Percentiles rank a stretch among this genome's conserved stretches.
phyloP scores from a whole-genome alignment of 1,140 invertebrate species.

The Phymastichus coffea region DNA sequence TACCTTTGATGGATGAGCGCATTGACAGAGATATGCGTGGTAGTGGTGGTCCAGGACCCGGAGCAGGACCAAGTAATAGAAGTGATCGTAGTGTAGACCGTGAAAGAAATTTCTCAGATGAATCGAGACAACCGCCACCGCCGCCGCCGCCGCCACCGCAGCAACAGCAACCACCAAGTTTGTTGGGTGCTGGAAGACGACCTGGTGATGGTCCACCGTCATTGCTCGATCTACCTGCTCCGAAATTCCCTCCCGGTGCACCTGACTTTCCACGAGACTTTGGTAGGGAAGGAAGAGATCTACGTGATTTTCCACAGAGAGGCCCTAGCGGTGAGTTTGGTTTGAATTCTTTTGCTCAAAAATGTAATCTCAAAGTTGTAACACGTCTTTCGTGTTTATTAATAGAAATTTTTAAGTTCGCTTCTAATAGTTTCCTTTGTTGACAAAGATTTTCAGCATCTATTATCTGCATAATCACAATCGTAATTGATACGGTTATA shows the following conservation, averaged over 20 bases:
- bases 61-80: slow-evolving; percentile 25
- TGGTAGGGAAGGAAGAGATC: slow-evolving; percentile 41
- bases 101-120: background rate
- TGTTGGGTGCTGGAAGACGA: slow-evolving; percentile 21
- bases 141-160: background rate
- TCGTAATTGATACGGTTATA: background rate
- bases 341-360: background rate
- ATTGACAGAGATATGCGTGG: slow-evolving; percentile 42
- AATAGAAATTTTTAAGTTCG: too few species aligned
- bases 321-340: slow-evolving; percentile 32
- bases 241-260: slow-evolving; percentile 46
- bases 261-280: slow-evolving; percentile 42
- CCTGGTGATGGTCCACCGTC: slow-evolving; percentile 43
- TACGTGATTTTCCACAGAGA: slow-evolving; percentile 40
- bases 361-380: too few species aligned
- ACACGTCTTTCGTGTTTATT: too few species aligned
- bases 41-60: background rate
- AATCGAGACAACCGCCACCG: background rate
- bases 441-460: too few species aligned
- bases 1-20: slow-evolving; percentile 47
- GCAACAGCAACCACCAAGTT: slow-evolving; percentile 1
- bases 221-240: slow-evolving; percentile 44
- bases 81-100: slow-evolving; percentile 41
- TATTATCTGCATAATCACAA: too few species aligned
- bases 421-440: too few species aligned